Base-by-base conservation (phyloP, 2,888 invertebrate species). In the Euzophera pinguis region DNA sequence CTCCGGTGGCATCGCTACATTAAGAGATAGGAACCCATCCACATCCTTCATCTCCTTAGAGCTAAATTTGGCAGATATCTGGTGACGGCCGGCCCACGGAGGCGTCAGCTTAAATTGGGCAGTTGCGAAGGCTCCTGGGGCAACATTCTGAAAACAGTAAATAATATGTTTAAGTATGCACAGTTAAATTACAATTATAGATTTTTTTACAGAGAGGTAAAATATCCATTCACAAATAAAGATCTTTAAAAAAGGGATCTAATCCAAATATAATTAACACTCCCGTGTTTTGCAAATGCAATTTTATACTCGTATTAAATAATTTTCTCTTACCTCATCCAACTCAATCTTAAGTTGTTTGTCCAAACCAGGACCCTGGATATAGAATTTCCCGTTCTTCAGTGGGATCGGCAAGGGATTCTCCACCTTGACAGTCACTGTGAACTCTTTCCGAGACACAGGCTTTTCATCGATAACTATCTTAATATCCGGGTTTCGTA, bases 21-120 rank as follows among this genome's bases (percentile, higher is more conserved):
- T 93, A 63, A 96, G 94, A 49, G 94, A 92, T n/a, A 94, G 78
- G 81, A 95, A 97, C 1, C 98, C 98, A 70, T 98, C 97, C 1
- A 98, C 96, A 73, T 98, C 98, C 58, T 94, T 94, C 64, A 98
- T 91, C 78, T 98, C 97, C 67, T 95, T 96, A 9, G 97, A 96
- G 48, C 92, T 92, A 81, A 98, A 98, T 77, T 97, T 98, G 14
- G 95, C 97, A 17, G 95, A 93, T 57, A 98, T 93, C 13, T 96
- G 96, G 59, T 95, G 94, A 35, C 94, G 92, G 0, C 98, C 98
- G 0, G 93, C 91, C 78, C 94, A 93, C 1, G 94, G 94, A 0
- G 98, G 97, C 0, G 92, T 93, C 73, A 97, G 91, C 61, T 93
- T 94, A 69, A 97, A 95, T 14, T 93, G 92, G 0, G 94, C 94